These are phyloP conservation scores for Heteractis magnifica DNA, from an alignment of 92 coral and sea anemone species.

Conservation along the genomic window DNA sequence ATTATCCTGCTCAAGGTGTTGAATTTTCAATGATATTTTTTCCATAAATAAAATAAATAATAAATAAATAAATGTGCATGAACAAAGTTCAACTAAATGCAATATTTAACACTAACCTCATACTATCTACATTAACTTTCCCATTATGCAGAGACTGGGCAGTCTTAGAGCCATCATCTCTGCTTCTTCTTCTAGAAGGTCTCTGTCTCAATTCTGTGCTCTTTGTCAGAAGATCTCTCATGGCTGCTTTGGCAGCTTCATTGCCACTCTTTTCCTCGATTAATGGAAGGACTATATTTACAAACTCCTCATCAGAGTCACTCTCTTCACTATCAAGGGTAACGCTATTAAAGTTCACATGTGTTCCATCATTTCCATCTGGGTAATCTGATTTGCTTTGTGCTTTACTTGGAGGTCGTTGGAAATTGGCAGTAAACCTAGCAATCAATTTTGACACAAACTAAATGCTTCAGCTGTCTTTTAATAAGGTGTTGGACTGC, in stretches of 20 bases:
- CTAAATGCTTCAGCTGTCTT: neutral
- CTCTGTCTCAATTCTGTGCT: slow-evolving; percentile 63
- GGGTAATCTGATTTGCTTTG: slow-evolving; percentile 18
- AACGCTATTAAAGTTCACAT: slow-evolving; percentile 71
- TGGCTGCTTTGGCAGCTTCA: slow-evolving; percentile 60
- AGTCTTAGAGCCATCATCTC: slow-evolving; percentile 15
- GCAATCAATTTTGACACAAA: neutral
- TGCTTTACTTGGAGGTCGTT: slow-evolving; percentile 81
- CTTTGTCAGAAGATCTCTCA: slow-evolving; percentile 58
- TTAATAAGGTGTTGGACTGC: too few relatives aligned
- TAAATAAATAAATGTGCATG: too few relatives aligned
- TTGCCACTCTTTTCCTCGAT: slow-evolving; percentile 54
- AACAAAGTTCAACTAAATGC: too few relatives aligned
- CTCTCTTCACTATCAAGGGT: slow-evolving; percentile 60
- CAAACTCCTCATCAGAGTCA: slow-evolving; percentile 89
- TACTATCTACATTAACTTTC: neutral
- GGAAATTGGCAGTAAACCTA: slow-evolving; percentile 81
- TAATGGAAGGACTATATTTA: slow-evolving; percentile 77
- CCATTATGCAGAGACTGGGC: neutral
- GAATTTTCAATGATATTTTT: too few relatives aligned
- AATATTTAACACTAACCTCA: neutral
- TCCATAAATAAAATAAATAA: too few relatives aligned
- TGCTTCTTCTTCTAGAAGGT: slow-evolving; percentile 39
- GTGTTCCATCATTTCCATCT: slow-evolving; percentile 20
- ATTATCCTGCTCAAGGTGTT: too few relatives aligned